phyloP scores from a whole-genome alignment of 2,888 invertebrate species.

The Cataglyphis rosenhaueri region DNA sequence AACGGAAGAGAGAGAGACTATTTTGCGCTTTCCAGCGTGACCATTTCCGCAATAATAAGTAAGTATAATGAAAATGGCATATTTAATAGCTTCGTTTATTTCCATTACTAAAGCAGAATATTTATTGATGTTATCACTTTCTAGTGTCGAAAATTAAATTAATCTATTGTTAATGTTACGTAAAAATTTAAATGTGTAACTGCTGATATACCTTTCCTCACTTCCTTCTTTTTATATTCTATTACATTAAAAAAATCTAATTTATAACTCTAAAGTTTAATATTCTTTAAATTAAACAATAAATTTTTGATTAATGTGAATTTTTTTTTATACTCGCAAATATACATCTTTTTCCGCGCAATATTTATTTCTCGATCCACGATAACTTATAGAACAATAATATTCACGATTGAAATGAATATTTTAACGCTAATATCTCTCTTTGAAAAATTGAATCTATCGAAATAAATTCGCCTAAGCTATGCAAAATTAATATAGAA shows the following conservation, averaged over 20 bases:
- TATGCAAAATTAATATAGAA: neutral
- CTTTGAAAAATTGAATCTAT: neutral
- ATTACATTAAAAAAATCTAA: neutral
- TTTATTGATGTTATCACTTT: conserved; percentile 34
- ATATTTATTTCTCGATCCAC: neutral
- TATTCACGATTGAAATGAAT: neutral
- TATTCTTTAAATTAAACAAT: neutral
- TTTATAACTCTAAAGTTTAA: neutral
- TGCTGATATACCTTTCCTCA: neutral
- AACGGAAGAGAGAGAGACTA: conserved; percentile 65
- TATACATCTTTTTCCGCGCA: neutral
- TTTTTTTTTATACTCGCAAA: neutral
- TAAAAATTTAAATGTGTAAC: neutral
- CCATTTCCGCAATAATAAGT: conserved; percentile 32
- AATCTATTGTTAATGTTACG: conserved; percentile 25
- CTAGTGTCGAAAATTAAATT: conserved; percentile 25
- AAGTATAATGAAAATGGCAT: conserved; percentile 49
- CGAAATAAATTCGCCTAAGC: neutral
- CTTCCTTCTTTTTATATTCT: neutral
- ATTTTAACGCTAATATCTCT: conserved; percentile 1
- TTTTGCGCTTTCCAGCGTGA: conserved; percentile 54
- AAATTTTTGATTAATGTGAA: neutral
- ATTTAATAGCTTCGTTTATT: conserved; percentile 36
- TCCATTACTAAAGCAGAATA: conserved; percentile 29
- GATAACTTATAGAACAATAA: neutral